Percentiles rank a stretch among this genome's conserved stretches.
Evolutionary conservation across 2,888 invertebrate genomes (phyloP).

Genomic region (Adelphocoris suturalis): DNA sequence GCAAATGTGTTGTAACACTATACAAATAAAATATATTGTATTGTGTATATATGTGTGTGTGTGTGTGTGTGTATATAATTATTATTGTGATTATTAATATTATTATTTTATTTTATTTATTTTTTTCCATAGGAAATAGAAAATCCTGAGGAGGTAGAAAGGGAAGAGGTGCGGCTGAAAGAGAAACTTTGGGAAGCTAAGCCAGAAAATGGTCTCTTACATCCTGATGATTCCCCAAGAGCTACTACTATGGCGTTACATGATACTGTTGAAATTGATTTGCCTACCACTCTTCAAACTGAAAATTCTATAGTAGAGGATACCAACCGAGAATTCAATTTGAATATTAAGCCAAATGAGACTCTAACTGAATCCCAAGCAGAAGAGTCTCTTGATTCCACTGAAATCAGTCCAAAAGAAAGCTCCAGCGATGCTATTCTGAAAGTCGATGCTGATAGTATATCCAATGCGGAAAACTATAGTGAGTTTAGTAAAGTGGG

Average conservation of each 20-base stretch:
- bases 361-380: background rate
- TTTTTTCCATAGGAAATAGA: constrained; percentile 76
- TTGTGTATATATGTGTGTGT: too few species aligned
- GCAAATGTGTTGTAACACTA: too few species aligned
- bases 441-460: constrained; percentile 74
- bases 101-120: background rate
- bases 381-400: background rate
- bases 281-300: constrained; percentile 59
- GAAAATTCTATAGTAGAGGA: background rate
- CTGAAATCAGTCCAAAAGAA: background rate
- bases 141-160: constrained; percentile 80
- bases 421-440: constrained; percentile 76
- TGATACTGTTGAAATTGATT: constrained; percentile 73
- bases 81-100: too few species aligned
- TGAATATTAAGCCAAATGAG: constrained; percentile 21
- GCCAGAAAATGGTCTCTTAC: constrained; percentile 65
- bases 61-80: too few species aligned
- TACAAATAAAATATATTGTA: too few species aligned
- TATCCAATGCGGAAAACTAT: constrained; percentile 71
- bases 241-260: constrained; percentile 73
- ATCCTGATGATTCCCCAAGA: constrained; percentile 72
- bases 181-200: constrained; percentile 67
- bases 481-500: constrained; percentile 80
- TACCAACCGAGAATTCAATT: background rate
- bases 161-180: constrained; percentile 77